A percentile compares a stretch with the other conserved stretches of the same genome.
Conservation (phyloP, 1,140 invertebrate genomes). For the Drosophila mauritiana region DNA sequence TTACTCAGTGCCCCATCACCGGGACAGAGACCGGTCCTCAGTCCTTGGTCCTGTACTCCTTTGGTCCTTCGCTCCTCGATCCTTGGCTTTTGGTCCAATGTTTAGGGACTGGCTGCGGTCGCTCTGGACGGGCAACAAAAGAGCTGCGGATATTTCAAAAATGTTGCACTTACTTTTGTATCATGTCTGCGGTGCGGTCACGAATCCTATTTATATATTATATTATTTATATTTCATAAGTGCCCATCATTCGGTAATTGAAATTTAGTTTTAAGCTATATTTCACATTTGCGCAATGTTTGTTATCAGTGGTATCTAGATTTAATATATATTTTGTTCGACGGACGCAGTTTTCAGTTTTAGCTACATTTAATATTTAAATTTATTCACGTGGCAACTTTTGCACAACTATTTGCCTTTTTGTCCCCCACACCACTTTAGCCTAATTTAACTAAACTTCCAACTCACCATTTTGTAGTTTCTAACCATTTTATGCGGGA, state of each 20-base stretch:
- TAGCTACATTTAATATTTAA: neutral
- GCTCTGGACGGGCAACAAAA: conserved; percentile 24
- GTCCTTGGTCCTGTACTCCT: conserved; percentile 14
- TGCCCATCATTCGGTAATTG: conserved; percentile 56
- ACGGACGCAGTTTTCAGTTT: no score
- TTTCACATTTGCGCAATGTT: conserved; percentile 15
- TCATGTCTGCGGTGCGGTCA: conserved; percentile 48
- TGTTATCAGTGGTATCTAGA: no score
- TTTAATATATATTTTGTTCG: no score
- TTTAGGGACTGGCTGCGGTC: conserved; percentile 47
- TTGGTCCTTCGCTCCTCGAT: neutral
- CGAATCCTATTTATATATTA: conserved; percentile 31
- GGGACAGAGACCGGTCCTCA: conserved; percentile 43
- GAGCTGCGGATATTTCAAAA: conserved; percentile 43
- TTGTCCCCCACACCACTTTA: neutral
- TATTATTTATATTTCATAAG: conserved; percentile 50
- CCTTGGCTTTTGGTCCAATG: conserved; percentile 15
- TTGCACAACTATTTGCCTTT: neutral
- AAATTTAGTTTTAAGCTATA: conserved; percentile 70
- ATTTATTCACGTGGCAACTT: no score
- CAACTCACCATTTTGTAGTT: conserved; percentile 69
- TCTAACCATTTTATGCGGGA: conserved; percentile 38
- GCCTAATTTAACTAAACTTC: conserved; percentile 49
- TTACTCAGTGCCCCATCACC: conserved; percentile 76
- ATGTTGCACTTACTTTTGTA: conserved; percentile 68